Evolutionary conservation across 2,113 vertebrate genomes (phyloP).

Genomic region (Stigmatopora nigra): DNA sequence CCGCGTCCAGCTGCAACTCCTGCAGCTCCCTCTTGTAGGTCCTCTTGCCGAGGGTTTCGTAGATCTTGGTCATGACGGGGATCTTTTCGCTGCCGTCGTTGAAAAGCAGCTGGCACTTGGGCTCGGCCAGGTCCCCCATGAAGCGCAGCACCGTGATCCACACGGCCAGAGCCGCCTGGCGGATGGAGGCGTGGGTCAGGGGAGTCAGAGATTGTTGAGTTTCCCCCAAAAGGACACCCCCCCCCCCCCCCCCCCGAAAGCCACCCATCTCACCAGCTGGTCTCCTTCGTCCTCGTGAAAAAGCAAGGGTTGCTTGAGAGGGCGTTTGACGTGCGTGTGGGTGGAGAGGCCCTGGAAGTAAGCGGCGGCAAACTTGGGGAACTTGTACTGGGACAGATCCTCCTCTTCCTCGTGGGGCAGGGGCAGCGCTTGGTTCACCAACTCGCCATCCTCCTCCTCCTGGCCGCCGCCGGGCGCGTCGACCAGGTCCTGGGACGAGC

Average conservation of each 20-base stretch:
- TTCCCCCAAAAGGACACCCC: background rate
- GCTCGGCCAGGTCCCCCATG: conserved; percentile 95
- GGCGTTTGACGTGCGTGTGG: conserved; percentile 81
- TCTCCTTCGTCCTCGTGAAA: conserved; percentile 96
- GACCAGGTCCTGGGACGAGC: conserved; percentile 79
- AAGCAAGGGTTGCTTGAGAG: conserved; percentile 89
- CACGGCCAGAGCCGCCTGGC: conserved; percentile 86
- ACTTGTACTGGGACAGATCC: conserved; percentile 93
- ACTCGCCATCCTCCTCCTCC: conserved; percentile 72
- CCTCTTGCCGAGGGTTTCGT: conserved; percentile 94
- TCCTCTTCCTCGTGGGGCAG: conserved; percentile 90
- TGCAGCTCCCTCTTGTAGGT: conserved; percentile 92
- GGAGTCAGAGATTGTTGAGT: background rate
- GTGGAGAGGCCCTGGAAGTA: conserved; percentile 96
- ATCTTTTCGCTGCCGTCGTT: conserved; percentile 95
- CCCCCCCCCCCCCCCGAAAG: too few relatives aligned
- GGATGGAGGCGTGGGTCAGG: background rate
- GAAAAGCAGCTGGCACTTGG: conserved; percentile 86
- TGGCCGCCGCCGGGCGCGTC: conserved; percentile 53
- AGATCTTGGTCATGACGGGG: conserved; percentile 98
- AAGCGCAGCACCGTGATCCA: conserved; percentile 96
- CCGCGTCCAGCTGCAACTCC: conserved; percentile 87
- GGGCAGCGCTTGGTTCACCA: conserved; percentile 78
- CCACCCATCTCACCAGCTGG: conserved; percentile 79
- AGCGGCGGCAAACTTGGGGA: conserved; percentile 91